phyloP scores from a whole-genome alignment of 1,140 invertebrate species.

The Zaprionus gabonicus region DNA sequence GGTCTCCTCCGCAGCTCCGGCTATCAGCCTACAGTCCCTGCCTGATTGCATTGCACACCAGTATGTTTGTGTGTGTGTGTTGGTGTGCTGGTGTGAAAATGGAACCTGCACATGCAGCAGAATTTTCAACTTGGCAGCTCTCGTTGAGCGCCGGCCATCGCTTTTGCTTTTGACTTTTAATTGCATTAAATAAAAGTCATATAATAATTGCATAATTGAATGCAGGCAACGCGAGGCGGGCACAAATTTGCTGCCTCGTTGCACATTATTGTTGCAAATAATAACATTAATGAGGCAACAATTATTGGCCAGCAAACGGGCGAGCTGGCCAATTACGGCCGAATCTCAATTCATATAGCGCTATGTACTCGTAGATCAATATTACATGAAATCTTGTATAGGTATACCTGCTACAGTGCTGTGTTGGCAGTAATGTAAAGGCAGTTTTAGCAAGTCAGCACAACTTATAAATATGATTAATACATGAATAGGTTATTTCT shows the following conservation, averaged over 20 bases:
- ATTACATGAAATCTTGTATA: no score
- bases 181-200: conserved; percentile 62
- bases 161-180: conserved; percentile 64
- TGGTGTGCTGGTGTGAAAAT: conserved; percentile 11
- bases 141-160: conserved; percentile 26
- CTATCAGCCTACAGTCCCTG: conserved; percentile 28
- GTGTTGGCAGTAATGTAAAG: background rate
- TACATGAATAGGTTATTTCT: no score
- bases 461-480: no score
- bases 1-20: conserved; percentile 6
- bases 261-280: conserved; percentile 44
- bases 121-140: conserved; percentile 30
- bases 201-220: conserved; percentile 63
- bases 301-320: conserved; percentile 18
- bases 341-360: background rate
- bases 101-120: conserved; percentile 48
- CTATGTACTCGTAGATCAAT: background rate
- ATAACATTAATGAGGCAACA: conserved; percentile 41
- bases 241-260: conserved; percentile 39
- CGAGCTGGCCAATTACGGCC: background rate
- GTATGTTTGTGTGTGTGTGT: conserved; percentile 13
- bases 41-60: conserved; percentile 53
- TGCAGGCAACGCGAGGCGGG: conserved; percentile 35
- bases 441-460: no score
- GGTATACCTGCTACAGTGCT: no score